Percentiles rank a stretch among this genome's conserved stretches.
Evolutionary conservation across 2,888 invertebrate species (phyloP).

Genomic region (Aphodius granarius): DNA sequence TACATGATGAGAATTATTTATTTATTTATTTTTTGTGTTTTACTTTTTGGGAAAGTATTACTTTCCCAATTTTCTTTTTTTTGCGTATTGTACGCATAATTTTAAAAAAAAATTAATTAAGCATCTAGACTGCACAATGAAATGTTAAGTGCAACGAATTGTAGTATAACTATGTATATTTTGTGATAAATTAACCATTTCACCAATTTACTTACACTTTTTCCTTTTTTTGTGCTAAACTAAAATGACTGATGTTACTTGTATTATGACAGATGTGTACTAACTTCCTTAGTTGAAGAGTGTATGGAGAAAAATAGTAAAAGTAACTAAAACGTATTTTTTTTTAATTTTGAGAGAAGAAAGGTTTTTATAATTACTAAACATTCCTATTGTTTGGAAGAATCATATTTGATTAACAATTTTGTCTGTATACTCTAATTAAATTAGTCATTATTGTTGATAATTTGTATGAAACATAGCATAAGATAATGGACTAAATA

Average conservation of each 20-base stretch:
- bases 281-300: constrained; percentile 1
- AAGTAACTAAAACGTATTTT: neutral
- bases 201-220: neutral
- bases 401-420: constrained; percentile 4
- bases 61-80: neutral
- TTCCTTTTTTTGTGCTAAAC: neutral
- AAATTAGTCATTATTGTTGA: neutral
- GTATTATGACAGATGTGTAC: neutral
- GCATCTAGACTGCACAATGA: neutral
- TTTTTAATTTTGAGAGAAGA: neutral
- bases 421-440: neutral
- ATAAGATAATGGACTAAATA: constrained; percentile 27
- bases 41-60: neutral
- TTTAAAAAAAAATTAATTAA: neutral
- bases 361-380: neutral
- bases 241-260: neutral
- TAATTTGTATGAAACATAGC: constrained; percentile 10
- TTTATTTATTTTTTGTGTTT: neutral
- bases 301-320: neutral
- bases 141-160: neutral
- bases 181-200: neutral
- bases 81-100: no score
- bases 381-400: neutral
- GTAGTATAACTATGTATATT: neutral
- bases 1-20: neutral